Percentiles rank a stretch among this genome's conserved stretches.
phyloP scores from a whole-genome alignment of 2,888 invertebrate species.

The Brachynemurus nebulosus region DNA sequence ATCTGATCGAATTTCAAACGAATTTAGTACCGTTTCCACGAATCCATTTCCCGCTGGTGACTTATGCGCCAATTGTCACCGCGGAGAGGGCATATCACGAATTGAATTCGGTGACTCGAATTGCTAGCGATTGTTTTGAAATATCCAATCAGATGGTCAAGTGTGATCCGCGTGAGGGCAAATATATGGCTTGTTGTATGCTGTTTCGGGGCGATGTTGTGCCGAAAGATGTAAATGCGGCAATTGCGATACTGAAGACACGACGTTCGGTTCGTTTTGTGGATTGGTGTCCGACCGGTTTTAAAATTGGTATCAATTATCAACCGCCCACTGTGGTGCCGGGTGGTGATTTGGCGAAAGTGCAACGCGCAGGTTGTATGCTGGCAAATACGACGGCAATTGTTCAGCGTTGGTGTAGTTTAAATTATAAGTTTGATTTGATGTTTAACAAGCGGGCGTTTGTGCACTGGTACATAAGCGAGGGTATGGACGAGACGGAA shows the following conservation, averaged over 20 bases:
- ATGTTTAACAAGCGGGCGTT: constrained; percentile 77
- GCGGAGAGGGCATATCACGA: constrained; percentile 48
- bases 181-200: constrained; percentile 62
- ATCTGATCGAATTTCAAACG: constrained; percentile 60
- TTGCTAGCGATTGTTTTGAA: constrained; percentile 67
- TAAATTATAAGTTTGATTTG: constrained; percentile 64
- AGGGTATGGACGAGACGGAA: constrained; percentile 56
- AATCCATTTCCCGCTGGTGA: constrained; percentile 73
- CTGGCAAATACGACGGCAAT: constrained; percentile 73
- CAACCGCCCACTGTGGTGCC: constrained; percentile 64
- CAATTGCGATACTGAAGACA: background rate
- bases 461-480: constrained; percentile 72
- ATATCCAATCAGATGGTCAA: constrained; percentile 66
- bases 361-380: constrained; percentile 69
- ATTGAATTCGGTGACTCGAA: constrained; percentile 24
- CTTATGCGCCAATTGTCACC: constrained; percentile 55
- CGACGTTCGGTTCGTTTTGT: background rate
- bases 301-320: constrained; percentile 54
- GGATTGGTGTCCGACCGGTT: background rate
- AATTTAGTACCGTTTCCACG: constrained; percentile 76
- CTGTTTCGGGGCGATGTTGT: constrained; percentile 43
- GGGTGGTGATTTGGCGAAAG: constrained; percentile 59
- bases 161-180: constrained; percentile 55
- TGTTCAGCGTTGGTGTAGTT: constrained; percentile 62
- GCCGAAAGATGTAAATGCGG: background rate